These are phyloP conservation scores for Melanotaenia parkinsoni DNA, from an alignment of 2,797 vertebrate species.

Conservation along the genomic window DNA sequence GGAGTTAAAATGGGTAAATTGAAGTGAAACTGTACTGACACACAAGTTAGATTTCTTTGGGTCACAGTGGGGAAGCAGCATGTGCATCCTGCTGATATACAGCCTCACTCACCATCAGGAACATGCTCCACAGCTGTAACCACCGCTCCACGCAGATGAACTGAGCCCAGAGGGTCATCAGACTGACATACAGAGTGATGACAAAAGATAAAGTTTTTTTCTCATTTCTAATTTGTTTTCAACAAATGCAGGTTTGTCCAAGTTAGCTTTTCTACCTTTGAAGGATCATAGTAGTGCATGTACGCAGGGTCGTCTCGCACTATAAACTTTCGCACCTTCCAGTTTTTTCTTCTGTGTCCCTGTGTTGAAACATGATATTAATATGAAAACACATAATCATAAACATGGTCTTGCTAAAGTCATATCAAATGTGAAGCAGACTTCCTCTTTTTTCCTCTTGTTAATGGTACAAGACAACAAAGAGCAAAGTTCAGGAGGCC, in stretches of 20 bases:
- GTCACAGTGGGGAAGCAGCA: conserved; percentile 7
- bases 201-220: not conserved
- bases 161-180: conserved; percentile 89
- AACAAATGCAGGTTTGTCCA: not conserved
- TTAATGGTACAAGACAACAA: not conserved
- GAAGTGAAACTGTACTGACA: conserved; percentile 22
- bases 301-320: conserved; percentile 94
- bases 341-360: conserved; percentile 96
- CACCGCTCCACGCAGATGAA: conserved; percentile 92
- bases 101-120: conserved; percentile 87
- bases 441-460: conserved; percentile 2
- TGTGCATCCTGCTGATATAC: conserved; percentile 4
- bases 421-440: not conserved
- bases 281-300: conserved; percentile 95
- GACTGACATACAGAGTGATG: conserved; percentile 72
- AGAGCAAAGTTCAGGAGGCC: not conserved
- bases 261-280: conserved; percentile 82
- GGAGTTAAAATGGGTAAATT: not conserved
- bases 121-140: conserved; percentile 92
- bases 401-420: not conserved
- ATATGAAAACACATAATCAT: not conserved
- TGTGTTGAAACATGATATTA: conserved; percentile 60
- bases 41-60: conserved; percentile 1
- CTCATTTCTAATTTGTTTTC: not conserved
- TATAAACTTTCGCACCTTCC: conserved; percentile 97